Percentiles rank a stretch among this genome's conserved stretches.
Conservation (phyloP, 2,113 vertebrate genomes). For the Spea multiplicata region DNA sequence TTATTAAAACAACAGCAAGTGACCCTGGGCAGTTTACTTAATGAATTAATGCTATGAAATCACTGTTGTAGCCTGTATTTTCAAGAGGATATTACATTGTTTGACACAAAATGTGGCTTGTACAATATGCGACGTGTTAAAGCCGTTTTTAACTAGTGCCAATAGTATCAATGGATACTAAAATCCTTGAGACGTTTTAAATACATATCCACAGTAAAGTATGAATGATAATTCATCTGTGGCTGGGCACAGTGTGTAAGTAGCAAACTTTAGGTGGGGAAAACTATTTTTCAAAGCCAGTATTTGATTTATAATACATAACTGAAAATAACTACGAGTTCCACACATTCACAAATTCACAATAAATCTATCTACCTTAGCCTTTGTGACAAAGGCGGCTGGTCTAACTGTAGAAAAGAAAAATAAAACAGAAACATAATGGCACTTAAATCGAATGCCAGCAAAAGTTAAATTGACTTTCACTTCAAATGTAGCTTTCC, state of each 20-base stretch:
- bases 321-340: slow-evolving; percentile 11
- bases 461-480: slow-evolving; percentile 40
- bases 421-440: slow-evolving; percentile 40
- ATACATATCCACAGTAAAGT: not conserved
- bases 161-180: too few relatives aligned
- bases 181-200: too few relatives aligned
- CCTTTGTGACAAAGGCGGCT: slow-evolving; percentile 6
- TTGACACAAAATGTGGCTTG: too few relatives aligned
- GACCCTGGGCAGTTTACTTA: too few relatives aligned
- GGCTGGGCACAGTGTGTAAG: not conserved
- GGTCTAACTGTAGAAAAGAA: not conserved
- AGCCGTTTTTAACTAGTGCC: too few relatives aligned
- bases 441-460: slow-evolving; percentile 19
- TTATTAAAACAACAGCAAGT: not conserved
- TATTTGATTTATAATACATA: slow-evolving; percentile 20
- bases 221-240: not conserved
- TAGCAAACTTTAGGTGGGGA: not conserved
- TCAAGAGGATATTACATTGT: too few relatives aligned
- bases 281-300: not conserved
- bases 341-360: slow-evolving; percentile 7
- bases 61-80: too few relatives aligned
- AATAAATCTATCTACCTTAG: slow-evolving; percentile 30
- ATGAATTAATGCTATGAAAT: too few relatives aligned
- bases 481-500: slow-evolving; percentile 29
- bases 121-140: too few relatives aligned